Evolutionary conservation across 2,888 invertebrate genomes (phyloP).

Genomic region (Thymelicus sylvestris): DNA sequence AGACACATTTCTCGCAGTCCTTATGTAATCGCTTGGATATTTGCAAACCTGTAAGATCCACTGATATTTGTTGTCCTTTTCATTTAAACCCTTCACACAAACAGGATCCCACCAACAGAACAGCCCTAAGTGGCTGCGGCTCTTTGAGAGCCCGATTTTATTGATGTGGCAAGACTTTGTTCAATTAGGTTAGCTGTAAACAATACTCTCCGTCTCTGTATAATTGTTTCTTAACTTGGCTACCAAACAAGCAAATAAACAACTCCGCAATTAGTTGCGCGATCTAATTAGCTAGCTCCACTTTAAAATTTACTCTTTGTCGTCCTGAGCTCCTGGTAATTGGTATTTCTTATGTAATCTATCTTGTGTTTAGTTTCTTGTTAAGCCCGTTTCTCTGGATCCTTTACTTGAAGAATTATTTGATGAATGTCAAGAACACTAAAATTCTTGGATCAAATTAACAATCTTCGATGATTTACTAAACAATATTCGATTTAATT

Average conservation of each 20-base stretch:
- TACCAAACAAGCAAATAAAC: constrained; percentile 8
- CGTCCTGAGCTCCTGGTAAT: constrained; percentile 17
- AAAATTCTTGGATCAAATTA: no score
- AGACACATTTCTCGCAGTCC: no score
- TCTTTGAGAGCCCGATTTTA: constrained; percentile 1
- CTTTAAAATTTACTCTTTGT: constrained; percentile 28
- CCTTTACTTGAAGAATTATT: no score
- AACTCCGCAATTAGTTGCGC: constrained; percentile 19
- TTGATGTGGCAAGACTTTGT: constrained; percentile 2
- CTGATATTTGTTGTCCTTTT: no score
- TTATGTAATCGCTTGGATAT: no score
- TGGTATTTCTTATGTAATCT: constrained; percentile 11
- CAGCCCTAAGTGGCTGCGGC: background rate
- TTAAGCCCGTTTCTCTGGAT: background rate
- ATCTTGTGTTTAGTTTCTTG: background rate
- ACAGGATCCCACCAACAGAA: background rate
- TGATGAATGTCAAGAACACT: no score
- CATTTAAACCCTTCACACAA: background rate
- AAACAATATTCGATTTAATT: no score
- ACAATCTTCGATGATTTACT: no score
- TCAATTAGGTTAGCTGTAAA: constrained; percentile 7
- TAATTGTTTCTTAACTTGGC: constrained; percentile 14
- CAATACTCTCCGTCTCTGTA: background rate
- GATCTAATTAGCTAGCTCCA: constrained; percentile 21
- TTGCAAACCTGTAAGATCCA: no score